Percentiles rank a stretch among this genome's conserved stretches.
Evolutionary conservation across 1,140 invertebrate genomes (phyloP).

Genomic region (Cydia pomonella): DNA sequence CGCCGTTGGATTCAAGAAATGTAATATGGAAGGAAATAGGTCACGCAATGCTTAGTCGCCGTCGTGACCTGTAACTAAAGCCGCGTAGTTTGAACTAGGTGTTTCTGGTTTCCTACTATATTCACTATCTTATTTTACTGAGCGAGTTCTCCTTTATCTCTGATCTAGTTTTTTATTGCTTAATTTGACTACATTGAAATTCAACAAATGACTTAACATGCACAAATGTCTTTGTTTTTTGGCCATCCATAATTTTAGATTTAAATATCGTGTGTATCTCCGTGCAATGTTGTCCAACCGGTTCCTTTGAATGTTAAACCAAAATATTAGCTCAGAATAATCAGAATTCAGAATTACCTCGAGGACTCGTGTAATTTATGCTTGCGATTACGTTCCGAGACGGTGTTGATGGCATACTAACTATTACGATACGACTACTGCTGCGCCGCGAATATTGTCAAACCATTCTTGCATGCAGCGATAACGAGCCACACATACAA

Average conservation of each 20-base stretch:
- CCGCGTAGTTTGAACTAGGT: conserved; percentile 3
- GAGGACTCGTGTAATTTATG: conserved; percentile 18
- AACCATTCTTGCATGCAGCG: conserved; percentile 19
- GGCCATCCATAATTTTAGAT: background rate
- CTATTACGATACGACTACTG: background rate
- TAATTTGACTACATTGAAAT: background rate
- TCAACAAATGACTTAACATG: background rate
- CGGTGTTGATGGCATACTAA: conserved; percentile 19
- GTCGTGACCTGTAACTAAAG: conserved; percentile 4
- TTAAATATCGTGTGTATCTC: background rate
- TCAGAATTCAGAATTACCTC: conserved; percentile 16
- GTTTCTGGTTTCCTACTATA: conserved; percentile 4
- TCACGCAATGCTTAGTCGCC: conserved; percentile 8
- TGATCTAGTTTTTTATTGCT: background rate
- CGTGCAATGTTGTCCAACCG: conserved; percentile 28
- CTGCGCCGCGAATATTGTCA: conserved; percentile 12
- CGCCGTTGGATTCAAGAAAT: conserved; percentile 5
- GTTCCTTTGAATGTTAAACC: background rate
- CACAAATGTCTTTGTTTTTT: background rate
- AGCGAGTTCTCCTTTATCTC: background rate
- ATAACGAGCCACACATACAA: background rate
- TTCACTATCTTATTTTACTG: background rate
- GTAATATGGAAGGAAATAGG: conserved; percentile 23
- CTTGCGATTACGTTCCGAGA: background rate
- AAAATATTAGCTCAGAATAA: background rate